Evolutionary conservation across 2,888 invertebrate species (phyloP).

Genomic region (Epirrhoe tristata): DNA sequence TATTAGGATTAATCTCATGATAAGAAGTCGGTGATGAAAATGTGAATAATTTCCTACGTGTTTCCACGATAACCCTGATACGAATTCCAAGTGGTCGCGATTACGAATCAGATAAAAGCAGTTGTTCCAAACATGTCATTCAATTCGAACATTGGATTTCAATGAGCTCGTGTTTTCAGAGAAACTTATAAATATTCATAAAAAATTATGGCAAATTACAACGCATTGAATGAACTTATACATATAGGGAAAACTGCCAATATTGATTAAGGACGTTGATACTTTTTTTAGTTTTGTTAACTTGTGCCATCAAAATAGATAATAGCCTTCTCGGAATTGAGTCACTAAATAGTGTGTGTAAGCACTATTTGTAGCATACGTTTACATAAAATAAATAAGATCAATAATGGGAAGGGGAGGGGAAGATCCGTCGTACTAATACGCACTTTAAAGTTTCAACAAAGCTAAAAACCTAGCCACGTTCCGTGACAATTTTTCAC

Average conservation of each 20-base stretch:
- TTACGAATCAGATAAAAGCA: slow-evolving; percentile 48
- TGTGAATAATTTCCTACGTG: slow-evolving; percentile 8
- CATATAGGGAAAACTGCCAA: background rate
- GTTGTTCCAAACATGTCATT: slow-evolving; percentile 58
- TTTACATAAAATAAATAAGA: too few relatives aligned
- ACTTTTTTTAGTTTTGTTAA: too few relatives aligned
- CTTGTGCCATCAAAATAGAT: too few relatives aligned
- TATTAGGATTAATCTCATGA: background rate
- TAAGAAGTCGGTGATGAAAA: slow-evolving; percentile 11
- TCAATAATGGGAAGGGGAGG: too few relatives aligned
- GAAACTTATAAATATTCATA: slow-evolving; percentile 78
- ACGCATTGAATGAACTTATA: slow-evolving; percentile 49
- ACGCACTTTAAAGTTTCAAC: slow-evolving; percentile 2
- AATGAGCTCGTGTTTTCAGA: slow-evolving; percentile 71
- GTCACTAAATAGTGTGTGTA: too few relatives aligned
- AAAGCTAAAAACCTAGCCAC: slow-evolving; percentile 34
- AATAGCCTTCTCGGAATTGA: too few relatives aligned
- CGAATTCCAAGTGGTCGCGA: slow-evolving; percentile 38
- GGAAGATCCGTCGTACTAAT: background rate
- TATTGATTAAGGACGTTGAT: background rate
- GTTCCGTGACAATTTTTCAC: slow-evolving; percentile 69
- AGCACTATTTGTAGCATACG: too few relatives aligned
- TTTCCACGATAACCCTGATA: slow-evolving; percentile 31
- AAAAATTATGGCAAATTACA: slow-evolving; percentile 73
- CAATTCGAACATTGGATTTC: slow-evolving; percentile 59